phyloP scores from a whole-genome alignment of 2,797 vertebrate species.

The Notoglanidium macrostoma region DNA sequence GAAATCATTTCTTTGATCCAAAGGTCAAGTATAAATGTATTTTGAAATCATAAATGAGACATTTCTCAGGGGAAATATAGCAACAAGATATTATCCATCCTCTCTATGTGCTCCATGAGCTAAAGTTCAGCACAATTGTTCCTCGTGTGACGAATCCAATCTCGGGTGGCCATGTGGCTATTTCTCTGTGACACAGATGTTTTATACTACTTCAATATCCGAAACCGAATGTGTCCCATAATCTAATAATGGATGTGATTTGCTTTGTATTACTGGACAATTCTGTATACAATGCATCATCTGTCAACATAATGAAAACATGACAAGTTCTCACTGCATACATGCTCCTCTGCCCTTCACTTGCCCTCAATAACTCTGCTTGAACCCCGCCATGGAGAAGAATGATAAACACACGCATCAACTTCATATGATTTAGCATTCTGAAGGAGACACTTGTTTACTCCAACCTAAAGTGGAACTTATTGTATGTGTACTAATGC shows the following conservation, averaged over 20 bases:
- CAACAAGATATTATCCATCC: not conserved
- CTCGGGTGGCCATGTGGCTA: conserved; percentile 15
- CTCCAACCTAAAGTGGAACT: conserved; percentile 48
- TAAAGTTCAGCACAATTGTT: not conserved
- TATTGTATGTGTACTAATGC: conserved; percentile 27
- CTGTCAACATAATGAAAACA: conserved; percentile 68
- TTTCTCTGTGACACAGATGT: conserved; percentile 53
- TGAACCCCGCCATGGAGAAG: conserved; percentile 58
- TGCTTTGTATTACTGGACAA: conserved; percentile 63
- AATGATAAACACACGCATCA: conserved; percentile 54
- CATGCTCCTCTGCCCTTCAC: conserved; percentile 67
- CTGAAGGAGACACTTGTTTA: conserved; percentile 57
- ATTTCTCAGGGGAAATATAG: conserved; percentile 22
- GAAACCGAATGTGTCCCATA: conserved; percentile 59
- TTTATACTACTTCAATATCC: conserved; percentile 63
- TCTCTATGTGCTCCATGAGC: not conserved
- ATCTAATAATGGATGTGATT: conserved; percentile 64
- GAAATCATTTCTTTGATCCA: conserved; percentile 41
- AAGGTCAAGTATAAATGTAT: conserved; percentile 39
- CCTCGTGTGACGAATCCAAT: conserved; percentile 25
- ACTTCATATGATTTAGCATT: conserved; percentile 58
- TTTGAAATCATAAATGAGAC: conserved; percentile 34
- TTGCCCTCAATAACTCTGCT: conserved; percentile 61
- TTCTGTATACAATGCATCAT: conserved; percentile 64
- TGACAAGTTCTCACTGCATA: conserved; percentile 60